These are phyloP conservation scores for Sorex araneus DNA, from an alignment of 2,113 vertebrate genomes.

Conservation along the genomic window DNA sequence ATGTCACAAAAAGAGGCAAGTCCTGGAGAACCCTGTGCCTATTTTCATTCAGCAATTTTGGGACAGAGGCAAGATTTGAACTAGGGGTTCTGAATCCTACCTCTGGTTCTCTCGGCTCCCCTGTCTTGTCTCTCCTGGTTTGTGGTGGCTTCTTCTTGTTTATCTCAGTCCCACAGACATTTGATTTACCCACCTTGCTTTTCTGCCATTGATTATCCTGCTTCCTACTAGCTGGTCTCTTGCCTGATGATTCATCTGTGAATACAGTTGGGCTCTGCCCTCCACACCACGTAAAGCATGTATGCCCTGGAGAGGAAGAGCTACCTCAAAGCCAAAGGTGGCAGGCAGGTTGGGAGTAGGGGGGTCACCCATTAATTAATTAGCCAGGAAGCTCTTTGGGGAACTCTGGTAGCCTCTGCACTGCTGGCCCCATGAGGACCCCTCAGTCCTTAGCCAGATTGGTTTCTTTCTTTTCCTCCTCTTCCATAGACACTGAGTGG, in stretches of 20 bases:
- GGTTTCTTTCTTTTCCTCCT: neutral
- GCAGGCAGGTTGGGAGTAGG: neutral
- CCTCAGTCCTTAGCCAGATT: neutral
- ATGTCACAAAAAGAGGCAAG: neutral
- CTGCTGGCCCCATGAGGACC: neutral
- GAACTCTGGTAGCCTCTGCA: neutral
- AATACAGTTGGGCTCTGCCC: neutral
- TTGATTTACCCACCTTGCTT: neutral
- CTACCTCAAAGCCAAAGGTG: neutral
- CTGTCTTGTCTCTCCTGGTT: accelerated
- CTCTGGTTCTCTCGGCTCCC: neutral
- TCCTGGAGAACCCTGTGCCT: neutral
- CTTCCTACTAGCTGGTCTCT: neutral
- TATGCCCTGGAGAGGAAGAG: neutral
- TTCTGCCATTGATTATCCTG: neutral
- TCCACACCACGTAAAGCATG: neutral
- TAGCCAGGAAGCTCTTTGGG: neutral
- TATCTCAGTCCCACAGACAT: neutral
- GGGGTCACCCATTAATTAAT: neutral
- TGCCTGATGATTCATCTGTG: neutral
- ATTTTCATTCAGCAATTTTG: neutral
- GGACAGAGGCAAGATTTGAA: neutral
- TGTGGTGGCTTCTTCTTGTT: neutral
- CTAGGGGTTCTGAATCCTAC: neutral
- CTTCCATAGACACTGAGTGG: neutral